Percentiles rank a stretch among this genome's conserved stretches.
phyloP scores from a whole-genome alignment of 2,113 vertebrate genomes.

The Neogobius melanostomus region DNA sequence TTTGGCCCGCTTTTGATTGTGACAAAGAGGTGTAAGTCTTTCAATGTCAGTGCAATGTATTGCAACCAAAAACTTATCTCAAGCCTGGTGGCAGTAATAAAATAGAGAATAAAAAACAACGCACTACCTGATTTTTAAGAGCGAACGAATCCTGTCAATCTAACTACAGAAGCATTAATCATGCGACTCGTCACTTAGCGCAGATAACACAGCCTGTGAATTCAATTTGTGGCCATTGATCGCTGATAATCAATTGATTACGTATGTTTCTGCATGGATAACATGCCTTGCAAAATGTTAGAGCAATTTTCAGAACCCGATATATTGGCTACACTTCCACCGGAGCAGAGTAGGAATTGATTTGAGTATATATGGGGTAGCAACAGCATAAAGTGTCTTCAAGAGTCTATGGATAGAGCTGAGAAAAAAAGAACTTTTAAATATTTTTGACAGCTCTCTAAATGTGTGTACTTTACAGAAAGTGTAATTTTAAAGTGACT shows the following conservation, averaged over 20 bases:
- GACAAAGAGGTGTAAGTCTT: too few species aligned
- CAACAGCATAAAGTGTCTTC: slow-evolving; percentile 6
- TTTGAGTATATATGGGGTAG: slow-evolving; percentile 16
- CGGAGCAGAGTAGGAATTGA: slow-evolving; percentile 8
- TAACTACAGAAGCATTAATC: not conserved
- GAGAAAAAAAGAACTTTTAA: too few species aligned
- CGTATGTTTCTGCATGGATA: not conserved
- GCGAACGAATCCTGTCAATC: not conserved
- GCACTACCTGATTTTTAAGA: not conserved
- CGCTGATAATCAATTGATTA: not conserved
- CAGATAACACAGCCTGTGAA: not conserved
- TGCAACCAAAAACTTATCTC: too few species aligned
- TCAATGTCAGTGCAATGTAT: too few species aligned
- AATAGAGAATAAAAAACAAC: not conserved
- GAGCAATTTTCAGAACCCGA: not conserved
- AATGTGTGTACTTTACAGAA: too few species aligned
- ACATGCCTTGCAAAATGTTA: not conserved
- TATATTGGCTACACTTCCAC: not conserved
- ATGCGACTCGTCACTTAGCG: not conserved
- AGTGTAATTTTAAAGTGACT: too few species aligned
- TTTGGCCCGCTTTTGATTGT: too few species aligned
- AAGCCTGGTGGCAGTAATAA: not conserved
- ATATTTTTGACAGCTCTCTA: too few species aligned
- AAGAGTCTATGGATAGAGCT: too few species aligned
- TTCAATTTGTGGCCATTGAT: not conserved